Evolutionary conservation across 1,140 invertebrate species (phyloP).

Genomic region (Charaxes varanes): DNA sequence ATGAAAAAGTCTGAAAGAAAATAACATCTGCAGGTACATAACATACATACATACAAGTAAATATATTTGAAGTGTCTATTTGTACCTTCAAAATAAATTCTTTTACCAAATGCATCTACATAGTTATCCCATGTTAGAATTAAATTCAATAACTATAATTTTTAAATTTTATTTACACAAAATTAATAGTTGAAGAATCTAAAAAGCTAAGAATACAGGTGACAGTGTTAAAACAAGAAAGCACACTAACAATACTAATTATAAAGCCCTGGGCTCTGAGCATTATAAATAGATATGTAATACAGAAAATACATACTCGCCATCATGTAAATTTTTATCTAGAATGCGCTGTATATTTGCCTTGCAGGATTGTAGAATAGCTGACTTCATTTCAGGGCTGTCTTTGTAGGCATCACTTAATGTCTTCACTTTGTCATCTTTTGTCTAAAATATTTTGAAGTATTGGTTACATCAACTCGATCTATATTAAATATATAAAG

Average conservation of each 20-base stretch:
- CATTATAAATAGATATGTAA: no score
- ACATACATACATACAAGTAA: background rate
- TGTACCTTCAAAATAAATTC: background rate
- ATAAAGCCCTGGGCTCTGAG: no score
- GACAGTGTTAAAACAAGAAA: no score
- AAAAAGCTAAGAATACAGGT: no score
- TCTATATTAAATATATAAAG: background rate
- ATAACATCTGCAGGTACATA: slow-evolving; percentile 1
- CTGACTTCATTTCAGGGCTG: slow-evolving; percentile 79
- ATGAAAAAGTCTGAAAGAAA: slow-evolving; percentile 79
- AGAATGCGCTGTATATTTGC: slow-evolving; percentile 80
- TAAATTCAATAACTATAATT: no score
- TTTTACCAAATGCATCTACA: no score
- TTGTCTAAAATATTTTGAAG: slow-evolving; percentile 71
- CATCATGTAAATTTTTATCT: slow-evolving; percentile 82
- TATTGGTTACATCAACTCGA: no score
- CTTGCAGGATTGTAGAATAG: slow-evolving; percentile 82
- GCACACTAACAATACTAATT: no score
- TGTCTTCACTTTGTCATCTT: slow-evolving; percentile 76
- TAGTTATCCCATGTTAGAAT: no score
- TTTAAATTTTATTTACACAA: no score
- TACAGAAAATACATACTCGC: slow-evolving; percentile 60
- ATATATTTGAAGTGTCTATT: background rate
- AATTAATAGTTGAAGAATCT: no score
- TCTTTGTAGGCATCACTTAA: slow-evolving; percentile 79